Percentiles rank a stretch among this genome's conserved stretches.
phyloP scores from a whole-genome alignment of 92 coral and sea anemone species.

The Phenganax stokvisi region DNA sequence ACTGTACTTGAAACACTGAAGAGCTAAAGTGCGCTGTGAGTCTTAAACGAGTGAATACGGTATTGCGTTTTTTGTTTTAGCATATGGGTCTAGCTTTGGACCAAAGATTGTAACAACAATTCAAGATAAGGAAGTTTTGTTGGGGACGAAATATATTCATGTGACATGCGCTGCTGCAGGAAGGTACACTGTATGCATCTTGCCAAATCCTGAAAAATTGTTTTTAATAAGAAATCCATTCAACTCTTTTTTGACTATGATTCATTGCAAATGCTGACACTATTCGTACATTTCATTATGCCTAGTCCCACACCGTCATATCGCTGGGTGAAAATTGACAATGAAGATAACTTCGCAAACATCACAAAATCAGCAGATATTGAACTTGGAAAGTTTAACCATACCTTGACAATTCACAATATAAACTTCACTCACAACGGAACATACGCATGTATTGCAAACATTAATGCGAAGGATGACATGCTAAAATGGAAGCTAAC shows the following conservation, averaged over 20 bases:
- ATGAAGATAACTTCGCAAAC: neutral
- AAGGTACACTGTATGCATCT: slow-evolving; percentile 7
- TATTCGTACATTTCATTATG: neutral
- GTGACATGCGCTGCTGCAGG: slow-evolving; percentile 35
- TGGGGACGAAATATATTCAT: slow-evolving; percentile 5
- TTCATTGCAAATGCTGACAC: neutral
- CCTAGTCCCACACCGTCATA: slow-evolving; percentile 29
- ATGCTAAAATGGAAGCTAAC: slow-evolving; percentile 10
- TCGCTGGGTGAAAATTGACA: slow-evolving; percentile 34
- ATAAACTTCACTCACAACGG: slow-evolving; percentile 20
- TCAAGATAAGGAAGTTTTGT: slow-evolving; percentile 13
- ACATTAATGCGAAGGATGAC: neutral
- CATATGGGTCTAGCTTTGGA: slow-evolving; percentile 19
- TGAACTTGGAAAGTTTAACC: slow-evolving; percentile 26
- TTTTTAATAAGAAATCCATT: neutral
- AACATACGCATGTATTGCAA: slow-evolving; percentile 29
- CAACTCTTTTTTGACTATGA: neutral
- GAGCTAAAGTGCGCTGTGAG: too few species aligned
- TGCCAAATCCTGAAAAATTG: neutral
- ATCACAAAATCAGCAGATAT: neutral
- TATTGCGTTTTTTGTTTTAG: slow-evolving; percentile 4
- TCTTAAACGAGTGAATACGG: neutral
- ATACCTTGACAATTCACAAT: slow-evolving; percentile 20
- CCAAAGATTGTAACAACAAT: slow-evolving; percentile 9
- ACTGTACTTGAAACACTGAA: too few species aligned